Evolutionary conservation across 37 sponge, comb jelly and placozoan species (phyloP).

Genomic region (Lycopodina hypogea): DNA sequence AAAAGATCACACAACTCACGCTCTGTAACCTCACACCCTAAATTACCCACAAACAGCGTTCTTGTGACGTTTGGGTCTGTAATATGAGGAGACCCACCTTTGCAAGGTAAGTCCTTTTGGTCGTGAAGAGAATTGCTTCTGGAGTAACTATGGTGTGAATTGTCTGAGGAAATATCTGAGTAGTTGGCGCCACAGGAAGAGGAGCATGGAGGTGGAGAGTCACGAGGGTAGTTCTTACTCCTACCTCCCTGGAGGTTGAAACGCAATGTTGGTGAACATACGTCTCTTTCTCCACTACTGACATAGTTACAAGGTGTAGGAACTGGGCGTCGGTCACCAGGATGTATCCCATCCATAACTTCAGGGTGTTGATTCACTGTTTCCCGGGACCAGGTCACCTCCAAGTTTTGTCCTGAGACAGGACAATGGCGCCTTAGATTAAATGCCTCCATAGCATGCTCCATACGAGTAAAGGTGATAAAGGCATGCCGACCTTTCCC

Average conservation of each 20-base stretch:
- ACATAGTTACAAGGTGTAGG: background rate
- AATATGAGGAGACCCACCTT: slow-evolving; percentile 22
- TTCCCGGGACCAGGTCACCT: slow-evolving; percentile 70
- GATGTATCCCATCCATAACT: background rate
- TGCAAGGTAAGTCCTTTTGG: background rate
- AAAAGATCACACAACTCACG: slow-evolving; percentile 82
- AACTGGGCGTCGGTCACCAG: background rate
- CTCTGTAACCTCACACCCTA: slow-evolving; percentile 80
- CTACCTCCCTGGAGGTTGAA: background rate
- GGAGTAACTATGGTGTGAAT: background rate
- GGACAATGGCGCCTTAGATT: slow-evolving; percentile 29
- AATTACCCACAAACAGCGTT: slow-evolving; percentile 94
- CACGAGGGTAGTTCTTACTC: background rate
- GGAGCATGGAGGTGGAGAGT: background rate
- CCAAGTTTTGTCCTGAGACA: slow-evolving; percentile 45
- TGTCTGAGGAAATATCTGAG: background rate
- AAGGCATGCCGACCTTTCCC: slow-evolving; percentile 73
- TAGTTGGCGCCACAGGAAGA: slow-evolving; percentile 21
- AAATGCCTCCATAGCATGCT: slow-evolving; percentile 51
- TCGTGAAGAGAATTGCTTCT: background rate
- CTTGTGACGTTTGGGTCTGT: slow-evolving; percentile 79
- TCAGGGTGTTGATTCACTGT: slow-evolving; percentile 53
- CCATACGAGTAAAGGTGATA: slow-evolving; percentile 64
- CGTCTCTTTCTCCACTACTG: background rate
- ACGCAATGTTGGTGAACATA: background rate